Conservation (phyloP, 2,113 vertebrate genomes). For the Fukomys damarensis region DNA sequence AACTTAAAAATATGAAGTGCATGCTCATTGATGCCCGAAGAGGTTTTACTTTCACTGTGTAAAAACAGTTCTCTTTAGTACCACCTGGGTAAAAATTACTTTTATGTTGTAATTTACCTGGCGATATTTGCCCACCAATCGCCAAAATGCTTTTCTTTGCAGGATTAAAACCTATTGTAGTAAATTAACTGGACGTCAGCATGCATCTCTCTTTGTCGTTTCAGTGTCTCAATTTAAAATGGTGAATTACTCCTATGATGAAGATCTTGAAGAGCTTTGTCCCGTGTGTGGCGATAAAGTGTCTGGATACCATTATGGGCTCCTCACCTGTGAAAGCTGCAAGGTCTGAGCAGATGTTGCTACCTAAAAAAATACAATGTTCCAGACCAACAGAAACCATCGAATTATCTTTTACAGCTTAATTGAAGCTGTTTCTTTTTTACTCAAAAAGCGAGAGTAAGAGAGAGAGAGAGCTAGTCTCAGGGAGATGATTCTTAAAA, state of each 20-base stretch:
- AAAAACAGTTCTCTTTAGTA: not conserved
- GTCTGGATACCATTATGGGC: constrained; percentile 98
- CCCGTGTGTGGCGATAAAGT: constrained; percentile 99
- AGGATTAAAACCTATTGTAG: not conserved
- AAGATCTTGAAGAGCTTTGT: constrained; percentile 98
- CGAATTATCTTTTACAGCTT: not conserved
- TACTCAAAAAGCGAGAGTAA: not conserved
- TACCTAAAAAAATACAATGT: constrained; percentile 52
- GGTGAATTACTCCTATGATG: constrained; percentile 99
- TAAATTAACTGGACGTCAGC: not conserved
- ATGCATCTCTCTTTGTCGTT: constrained; percentile 77
- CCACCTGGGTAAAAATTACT: not conserved
- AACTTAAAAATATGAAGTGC: not conserved
- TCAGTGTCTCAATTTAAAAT: constrained; percentile 98
- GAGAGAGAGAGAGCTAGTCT: not conserved
- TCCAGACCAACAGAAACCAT: not conserved
- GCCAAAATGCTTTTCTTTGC: not conserved
- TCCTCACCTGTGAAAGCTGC: constrained; percentile 99
- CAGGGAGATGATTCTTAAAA: constrained; percentile 34
- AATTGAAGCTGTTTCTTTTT: not conserved
- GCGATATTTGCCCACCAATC: not conserved
- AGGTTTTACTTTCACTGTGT: not conserved
- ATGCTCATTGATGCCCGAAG: not conserved
- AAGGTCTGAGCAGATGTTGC: constrained; percentile 90
- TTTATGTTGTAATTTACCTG: not conserved